Conservation (phyloP, 2,797 vertebrate genomes). For the Melanotaenia parkinsoni region DNA sequence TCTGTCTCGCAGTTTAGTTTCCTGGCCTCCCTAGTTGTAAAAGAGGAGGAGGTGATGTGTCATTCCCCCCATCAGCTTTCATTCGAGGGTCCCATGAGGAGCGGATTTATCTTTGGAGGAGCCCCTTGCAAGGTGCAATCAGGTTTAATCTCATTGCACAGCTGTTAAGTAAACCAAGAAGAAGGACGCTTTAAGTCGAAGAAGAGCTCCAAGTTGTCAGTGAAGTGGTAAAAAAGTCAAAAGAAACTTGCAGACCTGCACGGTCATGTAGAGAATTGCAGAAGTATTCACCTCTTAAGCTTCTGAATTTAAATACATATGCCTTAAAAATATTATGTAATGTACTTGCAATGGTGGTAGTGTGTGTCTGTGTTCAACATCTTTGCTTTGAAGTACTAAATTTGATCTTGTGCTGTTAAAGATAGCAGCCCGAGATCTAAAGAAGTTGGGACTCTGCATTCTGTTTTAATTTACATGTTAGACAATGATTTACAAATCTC, state of each 20-base stretch:
- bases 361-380: background rate
- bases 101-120: constrained; percentile 51
- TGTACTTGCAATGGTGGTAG: background rate
- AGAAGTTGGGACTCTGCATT: too few species aligned
- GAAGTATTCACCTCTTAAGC: background rate
- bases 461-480: too few species aligned
- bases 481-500: too few species aligned
- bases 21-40: constrained; percentile 28
- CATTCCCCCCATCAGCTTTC: constrained; percentile 40
- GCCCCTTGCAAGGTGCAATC: constrained; percentile 16
- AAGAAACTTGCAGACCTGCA: background rate
- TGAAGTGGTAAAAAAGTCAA: background rate
- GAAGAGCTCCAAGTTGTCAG: constrained; percentile 1
- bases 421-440: too few species aligned
- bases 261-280: background rate
- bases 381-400: background rate
- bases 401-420: background rate
- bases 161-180: constrained; percentile 34
- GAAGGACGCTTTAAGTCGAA: constrained; percentile 3
- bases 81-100: constrained; percentile 25
- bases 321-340: background rate
- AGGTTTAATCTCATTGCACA: constrained; percentile 47
- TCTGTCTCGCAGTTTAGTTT: constrained; percentile 52
- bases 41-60: constrained; percentile 20
- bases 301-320: background rate